These are phyloP conservation scores for Thalpophila matura DNA, from an alignment of 2,888 invertebrate species.

Conservation along the genomic window DNA sequence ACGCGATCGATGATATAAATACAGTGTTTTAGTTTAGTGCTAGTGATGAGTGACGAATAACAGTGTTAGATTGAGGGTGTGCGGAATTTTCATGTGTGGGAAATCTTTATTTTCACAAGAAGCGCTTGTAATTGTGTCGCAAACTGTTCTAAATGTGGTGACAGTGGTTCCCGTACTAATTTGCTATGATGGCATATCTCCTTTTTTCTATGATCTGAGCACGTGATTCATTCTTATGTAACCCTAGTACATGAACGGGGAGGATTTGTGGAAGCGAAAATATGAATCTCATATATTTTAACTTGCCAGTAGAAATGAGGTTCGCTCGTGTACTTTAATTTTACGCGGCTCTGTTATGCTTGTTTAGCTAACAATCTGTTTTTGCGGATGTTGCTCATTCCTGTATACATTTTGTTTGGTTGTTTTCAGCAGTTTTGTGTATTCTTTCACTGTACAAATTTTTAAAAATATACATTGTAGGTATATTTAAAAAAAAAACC, in stretches of 20 bases:
- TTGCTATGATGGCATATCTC: too few species aligned
- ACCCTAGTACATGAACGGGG: constrained; percentile 32
- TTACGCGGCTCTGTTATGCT: constrained; percentile 9
- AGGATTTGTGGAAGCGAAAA: constrained; percentile 41
- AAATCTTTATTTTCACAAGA: too few species aligned
- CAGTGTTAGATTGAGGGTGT: too few species aligned
- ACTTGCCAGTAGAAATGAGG: constrained; percentile 30
- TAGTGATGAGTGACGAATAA: too few species aligned
- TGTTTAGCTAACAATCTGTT: constrained; percentile 25
- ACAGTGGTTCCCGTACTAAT: too few species aligned
- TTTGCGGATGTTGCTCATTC: constrained; percentile 6
- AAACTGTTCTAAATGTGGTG: too few species aligned
- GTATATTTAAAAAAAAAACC: too few species aligned
- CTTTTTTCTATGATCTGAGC: too few species aligned
- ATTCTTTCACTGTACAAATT: neutral
- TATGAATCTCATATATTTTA: constrained; percentile 48
- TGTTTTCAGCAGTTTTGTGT: constrained; percentile 2
- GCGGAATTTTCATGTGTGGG: too few species aligned
- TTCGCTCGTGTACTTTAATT: constrained; percentile 16
- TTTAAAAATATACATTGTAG: neutral
- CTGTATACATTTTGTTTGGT: constrained; percentile 13
- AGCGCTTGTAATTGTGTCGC: too few species aligned
- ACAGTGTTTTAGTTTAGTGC: too few species aligned
- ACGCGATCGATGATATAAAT: too few species aligned
- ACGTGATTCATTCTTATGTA: constrained; percentile 52